Percentiles rank a stretch among this genome's conserved stretches.
Conservation (phyloP, 1,140 invertebrate genomes). For the Belonocnema kinseyi region DNA sequence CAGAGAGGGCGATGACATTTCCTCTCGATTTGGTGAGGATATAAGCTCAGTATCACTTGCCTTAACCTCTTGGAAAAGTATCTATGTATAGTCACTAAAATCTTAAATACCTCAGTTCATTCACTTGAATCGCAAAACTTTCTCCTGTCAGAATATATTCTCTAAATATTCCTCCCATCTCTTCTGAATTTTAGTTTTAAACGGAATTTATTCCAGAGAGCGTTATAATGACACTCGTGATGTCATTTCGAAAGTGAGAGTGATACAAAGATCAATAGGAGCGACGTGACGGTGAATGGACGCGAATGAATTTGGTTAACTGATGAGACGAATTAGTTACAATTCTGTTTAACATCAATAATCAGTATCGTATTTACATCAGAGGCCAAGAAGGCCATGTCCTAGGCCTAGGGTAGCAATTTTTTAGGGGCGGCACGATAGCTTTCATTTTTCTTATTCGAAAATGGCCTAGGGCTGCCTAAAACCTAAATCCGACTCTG, state of each 20-base stretch:
- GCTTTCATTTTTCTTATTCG: too few species aligned
- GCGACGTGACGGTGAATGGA: constrained; percentile 10
- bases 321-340: too few species aligned
- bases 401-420: too few species aligned
- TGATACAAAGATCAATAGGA: constrained; percentile 32
- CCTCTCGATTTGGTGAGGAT: neutral
- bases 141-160: constrained; percentile 61
- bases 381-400: too few species aligned
- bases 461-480: too few species aligned
- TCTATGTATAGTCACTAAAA: neutral
- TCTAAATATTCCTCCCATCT: constrained; percentile 44
- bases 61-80: neutral
- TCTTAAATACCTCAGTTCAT: constrained; percentile 45
- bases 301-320: too few species aligned
- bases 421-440: too few species aligned
- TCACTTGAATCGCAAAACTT: constrained; percentile 56
- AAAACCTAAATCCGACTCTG: too few species aligned
- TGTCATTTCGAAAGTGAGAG: constrained; percentile 37
- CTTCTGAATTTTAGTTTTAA: constrained; percentile 45
- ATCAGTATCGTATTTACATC: too few species aligned
- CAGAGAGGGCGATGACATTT: neutral
- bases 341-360: too few species aligned
- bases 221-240: neutral
- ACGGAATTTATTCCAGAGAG: too few species aligned
- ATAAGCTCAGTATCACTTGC: neutral